These are phyloP conservation scores for Phaethon lepturus DNA, from an alignment of 2,113 vertebrate genomes.

Conservation along the genomic window DNA sequence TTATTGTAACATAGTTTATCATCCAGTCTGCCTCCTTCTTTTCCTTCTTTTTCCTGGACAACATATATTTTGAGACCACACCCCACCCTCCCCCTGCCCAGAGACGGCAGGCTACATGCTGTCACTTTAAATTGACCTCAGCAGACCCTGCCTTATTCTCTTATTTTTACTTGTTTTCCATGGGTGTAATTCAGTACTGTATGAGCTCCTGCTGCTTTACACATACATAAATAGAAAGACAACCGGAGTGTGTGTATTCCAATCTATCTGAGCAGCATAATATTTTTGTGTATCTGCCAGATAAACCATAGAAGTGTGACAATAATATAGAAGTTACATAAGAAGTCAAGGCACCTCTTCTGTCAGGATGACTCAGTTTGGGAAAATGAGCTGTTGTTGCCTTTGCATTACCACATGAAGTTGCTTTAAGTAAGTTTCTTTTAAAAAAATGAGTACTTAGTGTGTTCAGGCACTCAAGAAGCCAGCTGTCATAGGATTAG, in stretches of 20 bases:
- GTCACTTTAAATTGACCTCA: neutral
- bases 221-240: neutral
- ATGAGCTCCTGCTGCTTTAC: neutral
- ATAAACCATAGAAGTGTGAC: neutral
- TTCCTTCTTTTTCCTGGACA: neutral
- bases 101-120: neutral
- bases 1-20: neutral
- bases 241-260: neutral
- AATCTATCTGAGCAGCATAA: neutral
- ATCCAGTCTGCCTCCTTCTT: neutral
- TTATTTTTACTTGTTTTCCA: neutral
- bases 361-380: neutral
- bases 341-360: neutral
- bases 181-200: neutral
- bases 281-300: neutral
- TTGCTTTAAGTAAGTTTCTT: neutral
- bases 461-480: neutral
- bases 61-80: neutral
- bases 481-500: neutral
- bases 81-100: accelerated
- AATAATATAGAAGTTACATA: neutral
- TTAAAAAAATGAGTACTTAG: neutral
- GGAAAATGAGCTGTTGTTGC: neutral
- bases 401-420: neutral
- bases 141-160: neutral